These are phyloP conservation scores for Cydia pomonella DNA, from an alignment of 1,140 invertebrate species.

Conservation along the genomic window DNA sequence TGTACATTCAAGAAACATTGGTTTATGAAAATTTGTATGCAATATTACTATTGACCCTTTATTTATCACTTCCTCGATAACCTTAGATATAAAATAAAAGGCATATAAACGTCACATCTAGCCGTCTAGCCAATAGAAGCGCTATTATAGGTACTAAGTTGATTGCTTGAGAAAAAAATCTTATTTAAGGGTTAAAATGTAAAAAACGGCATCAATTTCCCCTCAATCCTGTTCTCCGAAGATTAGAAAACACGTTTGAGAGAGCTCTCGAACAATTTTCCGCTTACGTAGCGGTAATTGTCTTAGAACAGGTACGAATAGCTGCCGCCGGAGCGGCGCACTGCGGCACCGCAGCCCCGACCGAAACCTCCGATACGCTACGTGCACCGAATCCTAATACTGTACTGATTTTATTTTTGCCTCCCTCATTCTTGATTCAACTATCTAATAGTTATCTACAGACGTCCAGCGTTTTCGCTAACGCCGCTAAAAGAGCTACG, in stretches of 20 bases:
- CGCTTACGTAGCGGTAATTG: constrained; percentile 77
- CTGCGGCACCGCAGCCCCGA: constrained; percentile 65
- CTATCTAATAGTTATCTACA: constrained; percentile 69
- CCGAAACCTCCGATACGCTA: constrained; percentile 66
- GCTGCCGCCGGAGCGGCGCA: constrained; percentile 53
- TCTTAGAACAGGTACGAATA: constrained; percentile 68
- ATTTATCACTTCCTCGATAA: no score
- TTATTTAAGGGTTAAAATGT: constrained; percentile 45
- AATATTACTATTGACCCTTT: no score
- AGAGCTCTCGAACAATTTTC: constrained; percentile 72
- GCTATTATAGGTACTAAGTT: constrained; percentile 34
- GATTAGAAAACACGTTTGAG: constrained; percentile 72
- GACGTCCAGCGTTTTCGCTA: constrained; percentile 32
- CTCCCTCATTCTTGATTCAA: constrained; percentile 71
- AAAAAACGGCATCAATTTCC: constrained; percentile 50
- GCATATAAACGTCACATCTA: no score
- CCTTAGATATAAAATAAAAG: no score
- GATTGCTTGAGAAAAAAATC: constrained; percentile 37
- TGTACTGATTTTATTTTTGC: constrained; percentile 78
- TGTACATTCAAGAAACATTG: no score
- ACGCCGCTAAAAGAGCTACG: neutral
- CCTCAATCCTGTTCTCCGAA: constrained; percentile 51
- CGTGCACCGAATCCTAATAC: constrained; percentile 74
- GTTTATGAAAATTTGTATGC: no score
- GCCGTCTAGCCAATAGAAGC: neutral